These are phyloP conservation scores for Hemitrygon akajei DNA, from an alignment of 2,797 vertebrate species.

Conservation along the genomic window DNA sequence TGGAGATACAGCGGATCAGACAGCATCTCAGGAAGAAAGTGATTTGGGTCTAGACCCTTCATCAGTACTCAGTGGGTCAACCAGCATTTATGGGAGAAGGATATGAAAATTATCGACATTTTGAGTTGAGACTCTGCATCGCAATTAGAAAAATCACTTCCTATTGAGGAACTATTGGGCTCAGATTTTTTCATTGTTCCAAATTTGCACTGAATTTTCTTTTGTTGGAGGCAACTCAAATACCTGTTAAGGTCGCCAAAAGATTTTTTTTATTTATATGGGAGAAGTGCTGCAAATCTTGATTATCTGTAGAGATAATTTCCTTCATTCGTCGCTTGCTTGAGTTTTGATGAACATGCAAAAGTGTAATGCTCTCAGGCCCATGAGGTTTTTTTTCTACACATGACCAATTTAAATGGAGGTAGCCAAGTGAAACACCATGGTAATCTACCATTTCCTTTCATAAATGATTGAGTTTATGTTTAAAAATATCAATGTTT, in stretches of 20 bases:
- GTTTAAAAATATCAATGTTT: background rate
- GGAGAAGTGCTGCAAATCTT: background rate
- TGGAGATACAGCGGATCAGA: no score
- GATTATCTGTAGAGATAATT: background rate
- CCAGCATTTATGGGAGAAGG: no score
- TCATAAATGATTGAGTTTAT: background rate
- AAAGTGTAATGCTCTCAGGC: background rate
- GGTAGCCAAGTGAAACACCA: background rate
- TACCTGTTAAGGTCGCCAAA: background rate
- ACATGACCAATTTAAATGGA: background rate
- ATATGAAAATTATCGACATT: no score
- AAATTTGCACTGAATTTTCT: background rate
- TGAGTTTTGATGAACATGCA: background rate
- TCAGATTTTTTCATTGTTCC: background rate
- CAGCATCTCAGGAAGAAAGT: no score
- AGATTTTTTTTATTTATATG: background rate
- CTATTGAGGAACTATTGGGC: background rate
- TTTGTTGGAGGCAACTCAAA: background rate
- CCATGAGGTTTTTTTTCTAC: background rate
- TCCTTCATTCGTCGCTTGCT: background rate
- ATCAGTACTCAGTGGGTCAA: no score
- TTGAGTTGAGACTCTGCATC: no score
- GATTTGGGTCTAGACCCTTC: no score
- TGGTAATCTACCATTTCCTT: background rate
- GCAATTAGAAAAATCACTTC: background rate